Percentiles rank a stretch among this genome's conserved stretches.
Conservation (phyloP, 2,888 invertebrate species). For the Ophioninae sp. region DNA sequence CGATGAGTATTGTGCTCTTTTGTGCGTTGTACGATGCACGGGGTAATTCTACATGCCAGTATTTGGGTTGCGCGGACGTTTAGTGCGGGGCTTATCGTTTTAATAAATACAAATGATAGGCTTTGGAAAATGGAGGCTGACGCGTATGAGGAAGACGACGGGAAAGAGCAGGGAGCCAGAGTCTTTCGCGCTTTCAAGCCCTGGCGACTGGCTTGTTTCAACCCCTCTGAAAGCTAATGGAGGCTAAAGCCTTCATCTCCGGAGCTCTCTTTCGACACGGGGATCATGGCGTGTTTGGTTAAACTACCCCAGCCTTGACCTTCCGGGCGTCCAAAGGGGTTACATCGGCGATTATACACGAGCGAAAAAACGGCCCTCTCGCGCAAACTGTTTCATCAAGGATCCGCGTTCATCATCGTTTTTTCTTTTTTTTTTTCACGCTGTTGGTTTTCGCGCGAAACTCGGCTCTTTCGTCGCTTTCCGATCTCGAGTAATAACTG, state of each 20-base stretch:
- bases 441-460: conserved; percentile 35
- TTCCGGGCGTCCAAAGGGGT: conserved; percentile 33
- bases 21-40: conserved; percentile 7
- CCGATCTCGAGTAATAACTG: no score
- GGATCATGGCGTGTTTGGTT: conserved; percentile 57
- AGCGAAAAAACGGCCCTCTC: conserved; percentile 26
- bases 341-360: conserved; percentile 46
- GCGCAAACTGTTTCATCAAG: conserved; percentile 50
- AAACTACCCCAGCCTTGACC: conserved; percentile 43
- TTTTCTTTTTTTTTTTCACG: conserved; percentile 20
- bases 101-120: conserved; percentile 48
- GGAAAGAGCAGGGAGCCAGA: conserved; percentile 4
- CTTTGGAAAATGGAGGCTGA: conserved; percentile 24
- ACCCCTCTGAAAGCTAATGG: conserved; percentile 63
- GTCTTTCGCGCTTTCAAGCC: conserved; percentile 40
- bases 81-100: conserved; percentile 53
- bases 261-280: conserved; percentile 51
- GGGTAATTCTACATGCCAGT: conserved; percentile 6
- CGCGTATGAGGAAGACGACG: background rate
- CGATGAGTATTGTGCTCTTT: conserved; percentile 5
- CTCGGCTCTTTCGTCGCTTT: conserved; percentile 1
- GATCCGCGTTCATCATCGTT: no score
- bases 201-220: conserved; percentile 50
- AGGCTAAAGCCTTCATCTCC: conserved; percentile 61
- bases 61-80: conserved; percentile 19